Evolutionary conservation across 2,888 invertebrate genomes (phyloP), one percentile per base, ranked within the genome.

Genomic region (Tetramorium bicarinatum): DNA sequence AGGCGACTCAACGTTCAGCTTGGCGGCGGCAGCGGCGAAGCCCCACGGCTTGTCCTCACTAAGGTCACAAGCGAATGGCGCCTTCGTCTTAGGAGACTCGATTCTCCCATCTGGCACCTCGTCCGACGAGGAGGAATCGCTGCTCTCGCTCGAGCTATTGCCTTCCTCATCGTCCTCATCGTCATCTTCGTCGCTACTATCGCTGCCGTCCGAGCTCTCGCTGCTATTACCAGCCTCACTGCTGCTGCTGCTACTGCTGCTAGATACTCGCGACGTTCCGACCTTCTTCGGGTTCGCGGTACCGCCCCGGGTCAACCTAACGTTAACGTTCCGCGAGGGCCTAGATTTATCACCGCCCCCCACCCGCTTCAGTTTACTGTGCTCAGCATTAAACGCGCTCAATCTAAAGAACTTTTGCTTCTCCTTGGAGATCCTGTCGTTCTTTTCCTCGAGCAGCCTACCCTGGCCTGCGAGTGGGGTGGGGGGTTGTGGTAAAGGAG

Each of bases 321-420:
- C 88, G 89, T 91, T 92, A 88, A 91, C 82, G 83, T 80, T 89
- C 85, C 88, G 89, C 87, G 90, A 88, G 84, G 91, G 84, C 81
- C 86, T 91, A 85, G 89, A 87, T 82, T 91, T 90, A 83, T 93
- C 93, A 91, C 92, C 92, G 91, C 93, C 93, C 91, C 93, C 93
- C 90, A 92, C 93, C 92, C 93, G 93, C 91, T 94, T 94, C 80
- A 94, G 87, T 87, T 94, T 94, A 91, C 92, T 93, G 90, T 95
- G 95, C 90, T 96, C 97, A 87, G 97, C 96, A 95, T 97, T 97
- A 95, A 97, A 97, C 79, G 97, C 97, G 92, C 97, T 97, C 94
- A 96, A 96, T 94, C 97, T 96, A 96, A 98, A 98, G 96, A 98
- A 98, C 95, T 97, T 97, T 95, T 97, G 97, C 95, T 98, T 98